Conservation (phyloP, 2,797 vertebrate genomes). For the Momotus momota region DNA sequence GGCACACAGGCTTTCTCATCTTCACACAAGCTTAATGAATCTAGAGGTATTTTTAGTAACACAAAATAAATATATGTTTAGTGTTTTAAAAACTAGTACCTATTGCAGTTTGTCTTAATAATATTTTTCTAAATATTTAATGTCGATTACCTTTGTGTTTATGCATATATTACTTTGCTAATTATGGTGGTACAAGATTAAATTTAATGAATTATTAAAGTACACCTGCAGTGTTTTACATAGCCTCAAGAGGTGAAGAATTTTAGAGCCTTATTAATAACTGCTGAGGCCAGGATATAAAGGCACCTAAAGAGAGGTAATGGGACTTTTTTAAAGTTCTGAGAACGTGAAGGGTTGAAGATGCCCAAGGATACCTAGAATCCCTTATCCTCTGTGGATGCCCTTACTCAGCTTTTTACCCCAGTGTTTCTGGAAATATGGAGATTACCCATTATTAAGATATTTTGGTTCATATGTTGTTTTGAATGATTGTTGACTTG, state of each 20-base stretch:
- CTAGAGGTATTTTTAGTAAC: background rate
- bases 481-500: background rate
- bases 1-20: background rate
- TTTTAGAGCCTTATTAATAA: background rate
- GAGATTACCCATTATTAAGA: background rate
- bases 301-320: background rate
- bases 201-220: background rate
- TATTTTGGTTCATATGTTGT: background rate
- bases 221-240: background rate
- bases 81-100: background rate
- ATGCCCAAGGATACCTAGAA: background rate
- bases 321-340: background rate
- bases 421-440: background rate
- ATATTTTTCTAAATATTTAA: background rate
- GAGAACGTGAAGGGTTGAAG: background rate
- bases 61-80: background rate
- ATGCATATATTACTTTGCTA: background rate
- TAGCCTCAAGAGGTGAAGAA: background rate
- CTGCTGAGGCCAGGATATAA: background rate
- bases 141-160: slow-evolving; percentile 7
- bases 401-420: background rate
- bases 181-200: background rate
- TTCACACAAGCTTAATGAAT: background rate
- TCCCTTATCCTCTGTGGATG: background rate
- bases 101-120: background rate